phyloP scores from a whole-genome alignment of 2,113 vertebrate genomes.

The Glaucidium brasilianum region DNA sequence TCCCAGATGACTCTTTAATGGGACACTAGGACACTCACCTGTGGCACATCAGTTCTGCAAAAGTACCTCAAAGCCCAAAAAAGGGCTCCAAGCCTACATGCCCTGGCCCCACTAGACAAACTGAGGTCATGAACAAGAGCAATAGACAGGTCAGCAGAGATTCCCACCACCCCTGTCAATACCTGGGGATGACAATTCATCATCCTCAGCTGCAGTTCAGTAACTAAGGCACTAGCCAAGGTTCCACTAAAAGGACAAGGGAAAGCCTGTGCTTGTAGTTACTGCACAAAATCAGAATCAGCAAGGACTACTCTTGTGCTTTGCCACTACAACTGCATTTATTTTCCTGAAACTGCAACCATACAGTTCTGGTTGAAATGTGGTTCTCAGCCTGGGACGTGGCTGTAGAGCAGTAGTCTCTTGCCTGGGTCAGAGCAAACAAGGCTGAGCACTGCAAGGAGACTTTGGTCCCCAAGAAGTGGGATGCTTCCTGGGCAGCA shows the following conservation, averaged over 20 bases:
- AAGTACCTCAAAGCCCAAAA: background rate
- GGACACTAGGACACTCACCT: background rate
- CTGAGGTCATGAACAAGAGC: background rate
- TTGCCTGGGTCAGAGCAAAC: background rate
- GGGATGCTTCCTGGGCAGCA: background rate
- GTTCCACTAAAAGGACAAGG: background rate
- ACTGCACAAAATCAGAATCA: background rate
- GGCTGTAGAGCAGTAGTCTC: background rate
- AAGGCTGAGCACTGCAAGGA: background rate
- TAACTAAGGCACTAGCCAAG: background rate
- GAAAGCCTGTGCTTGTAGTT: background rate
- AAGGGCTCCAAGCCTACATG: background rate
- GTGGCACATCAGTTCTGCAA: background rate
- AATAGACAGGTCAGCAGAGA: background rate
- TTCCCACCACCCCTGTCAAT: background rate
- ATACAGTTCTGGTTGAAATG: background rate
- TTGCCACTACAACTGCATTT: background rate
- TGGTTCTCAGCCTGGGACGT: background rate
- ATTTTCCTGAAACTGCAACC: background rate
- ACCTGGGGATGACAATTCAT: background rate
- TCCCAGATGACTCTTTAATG: background rate
- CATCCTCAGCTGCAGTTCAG: background rate
- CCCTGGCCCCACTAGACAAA: background rate
- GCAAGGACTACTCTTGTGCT: background rate
- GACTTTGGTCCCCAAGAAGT: background rate